These are phyloP conservation scores for Thalassarche chlororhynchos DNA, from an alignment of 2,113 vertebrate genomes.

Conservation along the genomic window DNA sequence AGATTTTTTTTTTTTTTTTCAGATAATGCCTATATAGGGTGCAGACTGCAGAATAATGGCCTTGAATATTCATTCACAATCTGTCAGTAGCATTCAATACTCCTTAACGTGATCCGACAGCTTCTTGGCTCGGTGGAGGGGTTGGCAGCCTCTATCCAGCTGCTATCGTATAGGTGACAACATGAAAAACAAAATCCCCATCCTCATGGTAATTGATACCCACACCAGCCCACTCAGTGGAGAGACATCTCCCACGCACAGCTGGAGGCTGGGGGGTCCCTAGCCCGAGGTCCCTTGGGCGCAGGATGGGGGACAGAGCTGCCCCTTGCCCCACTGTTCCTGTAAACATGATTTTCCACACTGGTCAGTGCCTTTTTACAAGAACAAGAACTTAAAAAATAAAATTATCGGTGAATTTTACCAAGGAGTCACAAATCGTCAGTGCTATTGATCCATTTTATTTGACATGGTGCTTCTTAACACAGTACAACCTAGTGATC, in stretches of 20 bases:
- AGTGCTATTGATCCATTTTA: not conserved
- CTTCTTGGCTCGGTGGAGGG: not conserved
- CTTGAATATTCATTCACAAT: not conserved
- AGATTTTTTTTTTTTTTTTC: not conserved
- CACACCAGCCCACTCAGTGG: not conserved
- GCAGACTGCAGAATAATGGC: not conserved
- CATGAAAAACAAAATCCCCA: not conserved
- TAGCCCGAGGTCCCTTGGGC: fast-evolving
- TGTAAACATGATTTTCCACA: fast-evolving
- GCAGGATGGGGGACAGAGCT: not conserved
- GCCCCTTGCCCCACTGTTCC: not conserved
- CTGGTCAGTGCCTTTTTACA: not conserved
- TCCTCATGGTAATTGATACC: not conserved
- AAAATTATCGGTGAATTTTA: not conserved
- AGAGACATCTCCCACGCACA: fast-evolving
- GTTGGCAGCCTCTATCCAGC: not conserved
- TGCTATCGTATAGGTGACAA: not conserved
- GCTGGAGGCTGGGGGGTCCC: not conserved
- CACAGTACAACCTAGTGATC: not conserved
- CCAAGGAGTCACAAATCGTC: not conserved
- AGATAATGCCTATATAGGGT: not conserved
- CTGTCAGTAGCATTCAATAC: not conserved
- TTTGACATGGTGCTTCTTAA: not conserved
- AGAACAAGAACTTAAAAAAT: not conserved
- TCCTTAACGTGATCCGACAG: not conserved